Evolutionary conservation across 2,113 vertebrate species (phyloP), one percentile per base, ranked within the genome.

Genomic region (Leptobrachium ailaonicum): DNA sequence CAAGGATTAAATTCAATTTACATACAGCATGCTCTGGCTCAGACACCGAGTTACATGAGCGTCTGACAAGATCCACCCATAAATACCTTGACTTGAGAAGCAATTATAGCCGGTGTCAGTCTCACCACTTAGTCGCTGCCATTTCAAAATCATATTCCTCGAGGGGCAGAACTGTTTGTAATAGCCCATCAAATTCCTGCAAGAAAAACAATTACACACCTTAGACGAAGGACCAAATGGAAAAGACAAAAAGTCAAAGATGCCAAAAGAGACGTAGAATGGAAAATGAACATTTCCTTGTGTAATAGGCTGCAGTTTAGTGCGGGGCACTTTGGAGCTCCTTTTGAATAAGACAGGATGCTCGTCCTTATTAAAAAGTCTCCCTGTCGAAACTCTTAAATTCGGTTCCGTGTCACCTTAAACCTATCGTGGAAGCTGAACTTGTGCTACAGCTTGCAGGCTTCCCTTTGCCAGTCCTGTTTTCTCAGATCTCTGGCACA

Each of bases 1-100:
- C 66, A 63, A 79, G 70, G 77, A 79, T 79, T 79, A 71, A 47
- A 44, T 4, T 13, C 44, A 85, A 76, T 80, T 41, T 71, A 2
- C 58, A 13, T 60, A 79, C 41, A 4, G 6, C 60, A 32, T 43
- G 0, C 0, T 41, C 0, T 54, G 62, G 41, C 44, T 73, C 43
- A 12, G 45, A 56, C 70, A 44, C 13, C 12, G 64, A 70, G 77
- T 79, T 66, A 66, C 42, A 2, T 11, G 72, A 53, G 40, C 1
- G 13, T 40, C 79, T 43, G 72, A 68, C 32, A 14, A 60, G 73
- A 76, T 67, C 14, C 80, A 12, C 41, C 72, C 40, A 67, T 44
- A 32, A 4, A 84, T 64, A 47, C 50, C 6, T 2, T 45, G 13
- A 71, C 63, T 82, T 45, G 80, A 71, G 41, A 62, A 82, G 1